These are phyloP conservation scores for Criorhina ranunculi DNA, from an alignment of 2,888 invertebrate species.

Conservation along the genomic window DNA sequence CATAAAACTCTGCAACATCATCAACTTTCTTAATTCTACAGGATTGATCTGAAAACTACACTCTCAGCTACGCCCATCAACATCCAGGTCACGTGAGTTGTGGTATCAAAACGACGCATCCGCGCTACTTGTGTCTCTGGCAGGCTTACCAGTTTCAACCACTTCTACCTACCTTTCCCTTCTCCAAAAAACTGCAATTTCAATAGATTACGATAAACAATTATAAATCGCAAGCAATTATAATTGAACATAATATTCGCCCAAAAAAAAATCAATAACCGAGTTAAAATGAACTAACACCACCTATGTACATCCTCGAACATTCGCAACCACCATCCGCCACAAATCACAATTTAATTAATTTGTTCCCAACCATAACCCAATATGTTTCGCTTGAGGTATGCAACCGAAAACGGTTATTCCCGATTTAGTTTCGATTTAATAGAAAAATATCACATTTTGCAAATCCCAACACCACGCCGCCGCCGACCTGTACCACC, in stretches of 20 bases:
- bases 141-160: too few species aligned
- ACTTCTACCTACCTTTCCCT: too few species aligned
- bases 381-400: conserved; percentile 4
- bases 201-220: too few species aligned
- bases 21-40: too few species aligned
- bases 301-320: neutral
- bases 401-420: conserved; percentile 3
- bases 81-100: too few species aligned
- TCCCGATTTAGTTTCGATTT: neutral
- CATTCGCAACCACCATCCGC: conserved; percentile 26
- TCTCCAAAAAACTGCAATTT: too few species aligned
- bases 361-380: conserved; percentile 17
- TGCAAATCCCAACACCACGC: conserved; percentile 31
- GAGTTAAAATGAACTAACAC: conserved; percentile 27
- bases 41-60: too few species aligned
- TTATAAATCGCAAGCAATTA: neutral
- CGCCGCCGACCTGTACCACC: conserved; percentile 7
- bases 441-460: conserved; percentile 32
- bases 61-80: too few species aligned
- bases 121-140: too few species aligned
- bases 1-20: too few species aligned
- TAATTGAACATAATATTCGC: neutral
- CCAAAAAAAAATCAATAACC: conserved; percentile 7
- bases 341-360: conserved; percentile 64
- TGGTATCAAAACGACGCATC: too few species aligned